Evolutionary conservation across 1,140 invertebrate genomes (phyloP), one percentile per base, ranked within the genome.

Genomic region (Drosophila burlai): DNA sequence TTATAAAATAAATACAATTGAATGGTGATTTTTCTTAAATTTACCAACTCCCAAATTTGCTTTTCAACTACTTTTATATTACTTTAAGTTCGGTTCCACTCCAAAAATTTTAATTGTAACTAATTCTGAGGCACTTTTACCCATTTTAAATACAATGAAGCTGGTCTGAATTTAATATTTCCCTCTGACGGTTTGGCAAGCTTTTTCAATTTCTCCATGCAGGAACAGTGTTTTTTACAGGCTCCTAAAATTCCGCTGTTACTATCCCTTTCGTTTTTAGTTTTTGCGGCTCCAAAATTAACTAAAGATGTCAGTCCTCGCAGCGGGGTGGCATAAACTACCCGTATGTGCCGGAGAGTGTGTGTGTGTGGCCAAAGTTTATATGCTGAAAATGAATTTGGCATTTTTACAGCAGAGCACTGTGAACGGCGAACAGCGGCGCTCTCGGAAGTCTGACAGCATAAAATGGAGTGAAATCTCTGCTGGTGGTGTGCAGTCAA

Each of bases 391-490:
- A 87, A 89, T 89, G 84, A 89, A 90, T 89, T 90, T 89, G 84
- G 84, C 84, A 90, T 89, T 90, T 90, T 89, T 90, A 90, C 74
- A 80, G 47, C 76, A 62, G 42, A 40, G 58, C 55, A 34, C 49
- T 24, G 58, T 55, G 52, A 40, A 55, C 18, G 36, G 54, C 54
- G 36, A 55, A 55, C 74, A 52, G 74, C 66, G 80, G 76, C 74
- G 63, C 85, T 84, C 84, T 89, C 84, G 84, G 84, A 90, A 90
- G 84, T 89, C 84, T 89, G 85, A 90, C 84, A 90, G 77, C 81
- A 89, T 89, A 89, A 89, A 89, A 89, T 89, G 84, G 83, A 89
- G 85, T 89, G 81, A 89, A 89, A 89, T 89, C 84, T 89, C 85
- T 81, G 84, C 81, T 89, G 84, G 84, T 84, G 84, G 85, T 90